A percentile compares a stretch with the other conserved stretches of the same genome.
Evolutionary conservation across 1,140 invertebrate species (phyloP).

Genomic region (Stegodyphus dumicola): DNA sequence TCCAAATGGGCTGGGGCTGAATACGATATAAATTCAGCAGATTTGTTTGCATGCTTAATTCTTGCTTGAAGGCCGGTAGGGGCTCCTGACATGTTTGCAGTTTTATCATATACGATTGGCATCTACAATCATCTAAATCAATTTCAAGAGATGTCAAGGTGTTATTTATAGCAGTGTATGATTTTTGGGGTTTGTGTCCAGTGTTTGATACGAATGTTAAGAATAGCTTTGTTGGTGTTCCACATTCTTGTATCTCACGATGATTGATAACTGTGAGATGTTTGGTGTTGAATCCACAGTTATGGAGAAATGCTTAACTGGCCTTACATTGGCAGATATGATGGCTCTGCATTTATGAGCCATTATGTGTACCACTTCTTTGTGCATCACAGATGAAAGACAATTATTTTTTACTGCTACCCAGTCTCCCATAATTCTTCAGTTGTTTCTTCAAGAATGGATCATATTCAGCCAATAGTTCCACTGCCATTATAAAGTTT

Average conservation of each 20-base stretch:
- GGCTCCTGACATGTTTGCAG: no score
- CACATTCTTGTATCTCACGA: not conserved
- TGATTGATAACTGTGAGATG: not conserved
- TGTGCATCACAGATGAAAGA: not conserved
- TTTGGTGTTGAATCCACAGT: slow-evolving; percentile 65
- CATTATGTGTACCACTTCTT: slow-evolving; percentile 21
- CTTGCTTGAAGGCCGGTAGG: no score
- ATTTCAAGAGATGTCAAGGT: no score
- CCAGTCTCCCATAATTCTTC: slow-evolving; percentile 13
- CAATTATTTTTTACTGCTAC: slow-evolving; percentile 1
- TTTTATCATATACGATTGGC: no score
- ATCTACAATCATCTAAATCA: no score
- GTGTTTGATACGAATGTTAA: not conserved
- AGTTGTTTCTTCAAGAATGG: slow-evolving; percentile 16
- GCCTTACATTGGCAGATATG: slow-evolving; percentile 12
- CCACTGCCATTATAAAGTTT: slow-evolving; percentile 7
- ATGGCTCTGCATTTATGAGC: not conserved
- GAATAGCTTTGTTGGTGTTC: no score
- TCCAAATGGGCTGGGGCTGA: no score
- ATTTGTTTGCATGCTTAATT: no score
- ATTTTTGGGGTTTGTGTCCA: no score
- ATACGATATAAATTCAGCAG: no score
- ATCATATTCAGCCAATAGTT: slow-evolving; percentile 24
- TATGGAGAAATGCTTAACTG: slow-evolving; percentile 67
- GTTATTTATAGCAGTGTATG: no score